A percentile compares a stretch with the other conserved stretches of the same genome.
These are phyloP conservation scores for Hiodon tergisus DNA, from an alignment of 2,113 vertebrate species.

Conservation along the genomic window DNA sequence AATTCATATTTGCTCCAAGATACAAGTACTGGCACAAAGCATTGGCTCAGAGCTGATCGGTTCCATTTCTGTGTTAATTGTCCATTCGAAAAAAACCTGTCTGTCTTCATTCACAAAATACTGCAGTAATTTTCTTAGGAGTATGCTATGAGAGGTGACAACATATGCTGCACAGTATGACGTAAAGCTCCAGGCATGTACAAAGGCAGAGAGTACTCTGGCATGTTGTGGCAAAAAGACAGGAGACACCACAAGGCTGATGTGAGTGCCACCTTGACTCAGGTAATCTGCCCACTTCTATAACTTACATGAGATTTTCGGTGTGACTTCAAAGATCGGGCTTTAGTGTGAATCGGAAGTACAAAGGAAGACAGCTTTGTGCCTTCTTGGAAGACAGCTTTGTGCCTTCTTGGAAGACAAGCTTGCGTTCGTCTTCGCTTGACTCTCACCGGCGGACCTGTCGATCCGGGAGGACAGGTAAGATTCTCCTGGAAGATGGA, in stretches of 20 bases:
- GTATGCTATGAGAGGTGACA: not conserved
- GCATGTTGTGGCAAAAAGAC: too few species aligned
- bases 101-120: not conserved
- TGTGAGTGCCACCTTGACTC: not conserved
- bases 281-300: not conserved
- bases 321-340: not conserved
- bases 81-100: not conserved
- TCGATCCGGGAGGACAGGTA: slow-evolving; percentile 53
- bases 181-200: too few species aligned
- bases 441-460: slow-evolving; percentile 33
- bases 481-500: not conserved
- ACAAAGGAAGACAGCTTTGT: not conserved
- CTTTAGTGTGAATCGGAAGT: not conserved
- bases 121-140: too few species aligned
- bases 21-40: too few species aligned
- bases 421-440: not conserved
- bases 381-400: not conserved
- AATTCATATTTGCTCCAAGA: too few species aligned
- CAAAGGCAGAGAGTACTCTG: too few species aligned
- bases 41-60: not conserved
- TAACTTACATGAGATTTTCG: not conserved
- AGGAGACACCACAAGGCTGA: too few species aligned
- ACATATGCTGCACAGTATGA: too few species aligned
- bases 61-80: not conserved
- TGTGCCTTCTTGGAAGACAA: not conserved